Conservation (phyloP, 2,797 vertebrate species). For the Helostoma temminkii region DNA sequence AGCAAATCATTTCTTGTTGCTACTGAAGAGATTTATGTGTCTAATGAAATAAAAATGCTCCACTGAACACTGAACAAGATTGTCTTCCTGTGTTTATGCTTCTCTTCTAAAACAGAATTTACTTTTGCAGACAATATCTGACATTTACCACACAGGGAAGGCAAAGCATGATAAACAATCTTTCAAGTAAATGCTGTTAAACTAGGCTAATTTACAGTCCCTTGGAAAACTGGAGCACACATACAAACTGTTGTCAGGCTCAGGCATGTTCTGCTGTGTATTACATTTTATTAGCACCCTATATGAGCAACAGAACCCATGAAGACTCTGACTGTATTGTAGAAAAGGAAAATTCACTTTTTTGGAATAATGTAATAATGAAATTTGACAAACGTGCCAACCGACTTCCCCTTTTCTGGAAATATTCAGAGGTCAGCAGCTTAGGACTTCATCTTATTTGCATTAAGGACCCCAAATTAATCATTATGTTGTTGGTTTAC, state of each 20-base stretch:
- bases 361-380: neutral
- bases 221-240: neutral
- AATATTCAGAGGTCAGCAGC: neutral
- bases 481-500: neutral
- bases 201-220: conserved; percentile 5
- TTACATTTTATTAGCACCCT: too few relatives aligned
- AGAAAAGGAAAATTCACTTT: conserved; percentile 3
- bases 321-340: neutral
- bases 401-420: neutral
- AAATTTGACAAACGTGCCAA: neutral
- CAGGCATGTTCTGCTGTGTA: conserved; percentile 14
- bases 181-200: neutral
- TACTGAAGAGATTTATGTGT: conserved; percentile 14
- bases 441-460: neutral
- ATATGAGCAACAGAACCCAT: neutral
- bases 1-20: neutral
- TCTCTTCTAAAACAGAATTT: neutral
- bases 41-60: neutral
- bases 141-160: neutral
- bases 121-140: neutral
- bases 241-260: conserved; percentile 14
- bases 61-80: neutral
- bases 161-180: conserved; percentile 6
- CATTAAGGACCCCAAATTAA: conserved; percentile 1
- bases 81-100: neutral